Conservation (phyloP, 1,140 invertebrate genomes). For the Trichonephila clavata region DNA sequence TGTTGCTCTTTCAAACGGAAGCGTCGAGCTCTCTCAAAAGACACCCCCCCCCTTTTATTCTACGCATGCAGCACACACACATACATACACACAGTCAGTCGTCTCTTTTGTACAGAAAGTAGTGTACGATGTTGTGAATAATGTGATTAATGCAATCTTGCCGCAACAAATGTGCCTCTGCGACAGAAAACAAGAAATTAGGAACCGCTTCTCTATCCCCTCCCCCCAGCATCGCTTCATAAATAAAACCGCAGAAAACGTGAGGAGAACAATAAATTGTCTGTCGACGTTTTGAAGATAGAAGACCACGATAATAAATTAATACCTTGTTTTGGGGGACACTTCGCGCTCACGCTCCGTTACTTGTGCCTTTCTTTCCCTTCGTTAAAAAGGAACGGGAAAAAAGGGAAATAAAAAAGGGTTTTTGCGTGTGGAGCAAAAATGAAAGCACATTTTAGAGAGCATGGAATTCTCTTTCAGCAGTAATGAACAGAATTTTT, state of each 20-base stretch:
- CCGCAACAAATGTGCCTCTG: constrained; percentile 74
- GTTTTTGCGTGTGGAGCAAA: constrained; percentile 71
- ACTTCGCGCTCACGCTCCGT: constrained; percentile 74
- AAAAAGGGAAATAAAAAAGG: constrained; percentile 36
- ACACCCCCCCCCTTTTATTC: background rate
- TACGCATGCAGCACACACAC: background rate
- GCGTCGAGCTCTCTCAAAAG: constrained; percentile 52
- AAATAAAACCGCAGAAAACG: constrained; percentile 76
- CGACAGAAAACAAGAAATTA: constrained; percentile 77
- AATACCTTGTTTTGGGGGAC: constrained; percentile 76
- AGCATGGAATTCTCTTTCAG: constrained; percentile 63
- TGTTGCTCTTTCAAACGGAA: constrained; percentile 71
- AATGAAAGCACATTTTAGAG: constrained; percentile 61
- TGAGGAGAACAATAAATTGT: constrained; percentile 75
- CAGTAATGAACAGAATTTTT: constrained; percentile 56
- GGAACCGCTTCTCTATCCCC: constrained; percentile 33
- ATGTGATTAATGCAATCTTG: constrained; percentile 76
- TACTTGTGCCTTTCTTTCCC: constrained; percentile 69
- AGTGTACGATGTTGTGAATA: constrained; percentile 75
- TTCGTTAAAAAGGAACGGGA: background rate
- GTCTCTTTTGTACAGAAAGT: constrained; percentile 73
- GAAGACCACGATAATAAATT: constrained; percentile 76
- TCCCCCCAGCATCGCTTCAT: constrained; percentile 47
- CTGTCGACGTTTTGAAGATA: constrained; percentile 74
- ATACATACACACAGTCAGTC: constrained; percentile 21